These are phyloP conservation scores for Dryas iulia DNA, from an alignment of 1,140 invertebrate genomes.

Conservation along the genomic window DNA sequence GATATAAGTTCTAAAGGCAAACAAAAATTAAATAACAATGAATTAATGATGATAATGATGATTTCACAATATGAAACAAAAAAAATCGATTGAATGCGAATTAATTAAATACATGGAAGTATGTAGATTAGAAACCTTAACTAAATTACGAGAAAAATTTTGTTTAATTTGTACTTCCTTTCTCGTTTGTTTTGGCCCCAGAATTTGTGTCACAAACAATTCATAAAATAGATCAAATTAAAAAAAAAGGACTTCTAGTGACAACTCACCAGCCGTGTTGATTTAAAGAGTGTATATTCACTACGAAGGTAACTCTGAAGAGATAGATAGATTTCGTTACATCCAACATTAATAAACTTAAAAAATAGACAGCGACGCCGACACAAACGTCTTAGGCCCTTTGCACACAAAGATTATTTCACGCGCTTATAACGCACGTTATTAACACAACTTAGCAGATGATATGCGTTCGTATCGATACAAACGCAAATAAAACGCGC, in stretches of 20 bases:
- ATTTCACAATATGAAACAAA: conserved; percentile 3
- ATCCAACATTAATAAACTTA: conserved; percentile 33
- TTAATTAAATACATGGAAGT: conserved; percentile 42
- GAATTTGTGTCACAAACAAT: conserved; percentile 62
- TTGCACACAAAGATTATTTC: too few species aligned
- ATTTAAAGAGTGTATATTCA: conserved; percentile 10
- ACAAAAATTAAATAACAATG: conserved; percentile 20
- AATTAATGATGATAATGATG: conserved; percentile 15
- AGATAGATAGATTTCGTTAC: conserved; percentile 26
- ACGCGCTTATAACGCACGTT: too few species aligned
- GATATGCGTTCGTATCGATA: too few species aligned
- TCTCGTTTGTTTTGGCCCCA: conserved; percentile 72
- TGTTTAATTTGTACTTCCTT: conserved; percentile 74
- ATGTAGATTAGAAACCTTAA: conserved; percentile 58
- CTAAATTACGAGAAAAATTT: conserved; percentile 67
- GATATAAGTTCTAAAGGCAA: conserved; percentile 4
- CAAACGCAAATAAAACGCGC: too few species aligned
- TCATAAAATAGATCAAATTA: conserved; percentile 35
- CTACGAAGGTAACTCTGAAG: conserved; percentile 25
- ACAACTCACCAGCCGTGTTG: conserved; percentile 9
- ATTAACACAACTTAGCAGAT: too few species aligned
- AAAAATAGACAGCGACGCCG: conserved; percentile 22
- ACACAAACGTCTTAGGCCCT: conserved; percentile 3
- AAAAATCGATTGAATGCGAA: conserved; percentile 21
- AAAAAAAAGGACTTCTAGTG: conserved; percentile 30